Percentiles rank a stretch among this genome's conserved stretches.
Evolutionary conservation across 2,113 vertebrate species (phyloP).

Genomic region (Syngnathus floridae): DNA sequence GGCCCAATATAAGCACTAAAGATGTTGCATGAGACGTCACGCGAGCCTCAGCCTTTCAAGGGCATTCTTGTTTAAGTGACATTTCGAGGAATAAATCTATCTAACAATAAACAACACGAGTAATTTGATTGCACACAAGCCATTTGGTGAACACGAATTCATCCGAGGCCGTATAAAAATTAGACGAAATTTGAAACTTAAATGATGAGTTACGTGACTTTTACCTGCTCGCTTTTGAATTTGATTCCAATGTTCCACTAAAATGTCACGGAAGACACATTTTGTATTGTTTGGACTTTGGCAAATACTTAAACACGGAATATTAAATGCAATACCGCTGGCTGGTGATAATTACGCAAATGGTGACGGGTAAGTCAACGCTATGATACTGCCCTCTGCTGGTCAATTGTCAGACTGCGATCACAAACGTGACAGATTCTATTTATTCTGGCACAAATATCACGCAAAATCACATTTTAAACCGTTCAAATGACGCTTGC

Average conservation of each 20-base stretch:
- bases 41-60: background rate
- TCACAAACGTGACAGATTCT: background rate
- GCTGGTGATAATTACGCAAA: background rate
- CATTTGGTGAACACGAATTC: background rate
- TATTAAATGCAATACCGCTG: too few relatives aligned
- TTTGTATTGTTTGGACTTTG: background rate
- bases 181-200: background rate
- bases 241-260: background rate
- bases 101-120: background rate
- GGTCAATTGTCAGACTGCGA: background rate
- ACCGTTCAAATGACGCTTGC: background rate
- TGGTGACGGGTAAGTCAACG: background rate
- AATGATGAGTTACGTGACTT: background rate
- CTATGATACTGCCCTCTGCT: constrained; percentile 12
- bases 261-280: background rate
- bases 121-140: background rate
- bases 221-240: background rate
- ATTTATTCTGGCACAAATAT: background rate
- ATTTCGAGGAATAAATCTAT: background rate
- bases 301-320: background rate
- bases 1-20: background rate
- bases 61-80: background rate
- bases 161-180: background rate
- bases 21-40: background rate
- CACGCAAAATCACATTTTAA: background rate